Conservation (phyloP, 2,888 invertebrate genomes). For the Plemyria rubiginata region DNA sequence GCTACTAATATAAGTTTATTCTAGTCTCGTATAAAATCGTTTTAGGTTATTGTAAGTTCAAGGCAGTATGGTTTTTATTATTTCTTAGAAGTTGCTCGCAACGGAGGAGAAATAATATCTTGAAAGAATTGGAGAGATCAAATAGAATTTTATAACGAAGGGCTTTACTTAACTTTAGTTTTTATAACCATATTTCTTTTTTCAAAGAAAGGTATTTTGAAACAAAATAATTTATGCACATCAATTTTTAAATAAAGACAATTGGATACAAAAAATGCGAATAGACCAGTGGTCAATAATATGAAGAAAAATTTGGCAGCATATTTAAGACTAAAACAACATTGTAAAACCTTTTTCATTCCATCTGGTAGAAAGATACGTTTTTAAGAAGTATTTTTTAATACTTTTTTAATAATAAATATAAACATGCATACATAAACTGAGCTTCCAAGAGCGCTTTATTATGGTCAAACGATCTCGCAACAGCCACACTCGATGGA, state of each 20-base stretch:
- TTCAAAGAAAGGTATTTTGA: too few relatives aligned
- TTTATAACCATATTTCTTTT: not conserved
- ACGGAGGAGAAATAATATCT: constrained; percentile 1
- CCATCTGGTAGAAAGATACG: too few relatives aligned
- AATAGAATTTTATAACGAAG: constrained; percentile 6
- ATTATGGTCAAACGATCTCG: constrained; percentile 12
- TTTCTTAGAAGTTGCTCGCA: constrained; percentile 19
- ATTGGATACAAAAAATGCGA: too few relatives aligned
- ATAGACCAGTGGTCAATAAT: too few relatives aligned
- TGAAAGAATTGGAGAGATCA: constrained; percentile 3
- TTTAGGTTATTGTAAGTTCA: not conserved
- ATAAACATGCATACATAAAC: too few relatives aligned
- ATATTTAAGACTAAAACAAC: too few relatives aligned
- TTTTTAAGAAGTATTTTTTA: too few relatives aligned
- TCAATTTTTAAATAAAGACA: not conserved
- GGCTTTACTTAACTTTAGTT: not conserved
- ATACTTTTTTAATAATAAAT: too few relatives aligned
- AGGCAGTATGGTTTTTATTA: constrained; percentile 16
- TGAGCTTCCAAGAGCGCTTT: not conserved
- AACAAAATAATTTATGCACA: too few relatives aligned
- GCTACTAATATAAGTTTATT: not conserved
- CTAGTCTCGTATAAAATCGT: constrained; percentile 8
- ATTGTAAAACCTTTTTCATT: too few relatives aligned
- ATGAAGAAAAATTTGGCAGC: too few relatives aligned
- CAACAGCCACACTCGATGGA: constrained; percentile 36